Conservation (phyloP, 1,140 invertebrate species). For the Pararge aegeria region DNA sequence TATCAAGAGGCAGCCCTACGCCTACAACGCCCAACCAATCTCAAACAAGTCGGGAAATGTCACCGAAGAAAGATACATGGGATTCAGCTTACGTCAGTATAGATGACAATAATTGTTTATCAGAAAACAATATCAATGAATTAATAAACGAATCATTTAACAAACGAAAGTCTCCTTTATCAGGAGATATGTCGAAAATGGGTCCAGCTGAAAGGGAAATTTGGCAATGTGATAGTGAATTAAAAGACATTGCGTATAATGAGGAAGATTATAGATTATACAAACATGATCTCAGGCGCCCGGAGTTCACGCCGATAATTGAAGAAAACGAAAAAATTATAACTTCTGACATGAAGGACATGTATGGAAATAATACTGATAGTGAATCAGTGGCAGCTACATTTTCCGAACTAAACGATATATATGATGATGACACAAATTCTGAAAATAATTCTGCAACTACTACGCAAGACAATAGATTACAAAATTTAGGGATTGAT, state of each 20-base stretch:
- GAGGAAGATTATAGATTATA: constrained; percentile 40
- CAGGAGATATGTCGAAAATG: constrained; percentile 51
- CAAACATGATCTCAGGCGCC: constrained; percentile 52
- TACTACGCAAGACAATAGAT: constrained; percentile 33
- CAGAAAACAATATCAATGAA: constrained; percentile 20
- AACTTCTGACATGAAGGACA: constrained; percentile 45
- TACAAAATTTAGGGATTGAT: constrained; percentile 41
- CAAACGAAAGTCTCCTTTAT: constrained; percentile 53
- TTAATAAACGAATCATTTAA: constrained; percentile 34
- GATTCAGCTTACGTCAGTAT: constrained; percentile 79
- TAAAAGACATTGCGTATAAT: constrained; percentile 34
- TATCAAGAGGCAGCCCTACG: constrained; percentile 17
- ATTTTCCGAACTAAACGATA: constrained; percentile 70
- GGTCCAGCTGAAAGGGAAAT: constrained; percentile 65
- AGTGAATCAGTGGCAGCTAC: constrained; percentile 60
- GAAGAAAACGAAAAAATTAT: constrained; percentile 66
- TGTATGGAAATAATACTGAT: constrained; percentile 32
- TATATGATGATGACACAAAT: constrained; percentile 54
- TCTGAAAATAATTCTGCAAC: constrained; percentile 41
- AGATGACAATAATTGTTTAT: constrained; percentile 53
- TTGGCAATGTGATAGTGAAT: constrained; percentile 55
- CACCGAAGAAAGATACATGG: constrained; percentile 70
- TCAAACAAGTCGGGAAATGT: constrained; percentile 33
- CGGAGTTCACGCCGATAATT: constrained; percentile 61
- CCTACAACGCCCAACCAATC: constrained; percentile 18